Conservation (phyloP, 2,888 invertebrate species). For the Lasioglossum villosulum region DNA sequence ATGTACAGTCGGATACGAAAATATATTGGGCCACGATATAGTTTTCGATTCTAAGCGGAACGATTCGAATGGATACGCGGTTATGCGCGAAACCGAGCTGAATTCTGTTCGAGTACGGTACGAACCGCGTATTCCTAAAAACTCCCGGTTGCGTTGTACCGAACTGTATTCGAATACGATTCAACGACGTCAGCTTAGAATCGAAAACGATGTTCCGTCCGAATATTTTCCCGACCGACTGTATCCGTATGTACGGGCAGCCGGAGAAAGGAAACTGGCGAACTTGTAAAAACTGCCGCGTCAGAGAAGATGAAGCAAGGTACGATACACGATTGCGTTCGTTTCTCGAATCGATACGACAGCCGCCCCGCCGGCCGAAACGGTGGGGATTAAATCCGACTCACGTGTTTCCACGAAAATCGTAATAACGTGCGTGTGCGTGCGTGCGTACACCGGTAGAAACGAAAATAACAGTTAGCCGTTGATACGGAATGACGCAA, state of each 20-base stretch:
- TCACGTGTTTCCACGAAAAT: not conserved
- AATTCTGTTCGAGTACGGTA: too few species aligned
- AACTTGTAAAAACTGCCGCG: conserved; percentile 5
- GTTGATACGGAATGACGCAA: conserved; percentile 50
- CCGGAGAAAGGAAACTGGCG: not conserved
- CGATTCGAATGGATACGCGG: too few species aligned
- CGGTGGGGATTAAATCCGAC: not conserved
- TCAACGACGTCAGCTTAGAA: too few species aligned
- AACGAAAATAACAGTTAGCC: conserved; percentile 38
- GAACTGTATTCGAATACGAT: too few species aligned
- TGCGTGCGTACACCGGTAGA: not conserved
- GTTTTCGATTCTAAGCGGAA: too few species aligned
- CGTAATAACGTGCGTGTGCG: not conserved
- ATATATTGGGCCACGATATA: too few species aligned
- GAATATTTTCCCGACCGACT: too few species aligned
- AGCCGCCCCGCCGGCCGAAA: not conserved
- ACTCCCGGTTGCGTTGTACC: too few species aligned
- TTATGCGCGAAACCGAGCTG: too few species aligned
- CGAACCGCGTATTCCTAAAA: too few species aligned
- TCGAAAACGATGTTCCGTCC: too few species aligned
- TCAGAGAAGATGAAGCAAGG: conserved; percentile 8
- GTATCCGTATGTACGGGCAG: not conserved
- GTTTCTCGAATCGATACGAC: not conserved
- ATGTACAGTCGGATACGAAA: too few species aligned
- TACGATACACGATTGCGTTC: not conserved